Evolutionary conservation across 2,888 invertebrate species (phyloP), one percentile per base, ranked within the genome.

Genomic region (Clostera curtula): DNA sequence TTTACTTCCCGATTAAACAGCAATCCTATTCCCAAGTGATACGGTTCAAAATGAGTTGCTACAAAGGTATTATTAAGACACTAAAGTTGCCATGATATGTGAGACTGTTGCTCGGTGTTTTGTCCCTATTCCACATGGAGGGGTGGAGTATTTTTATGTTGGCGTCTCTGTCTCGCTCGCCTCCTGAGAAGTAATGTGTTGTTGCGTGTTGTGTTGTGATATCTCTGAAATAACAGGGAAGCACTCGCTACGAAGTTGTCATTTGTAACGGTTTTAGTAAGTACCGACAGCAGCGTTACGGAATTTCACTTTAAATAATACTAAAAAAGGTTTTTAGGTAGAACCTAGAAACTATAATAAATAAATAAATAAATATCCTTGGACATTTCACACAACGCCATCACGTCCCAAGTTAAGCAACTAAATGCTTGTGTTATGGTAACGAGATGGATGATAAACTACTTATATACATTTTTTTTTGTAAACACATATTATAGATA

Each of bases 131-230:
- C 25, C 38, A 38, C 65, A 24, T 43, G 36, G 40, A 41, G 37
- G 55, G 56, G 49, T 52, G 59, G 43, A 49, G 49, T 64, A 69
- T 76, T 76, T 77, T 77, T 68, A 56, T 68, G 61, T 50, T 39
- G 56, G 54, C 56, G 44, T 80, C 75, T 53, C 73, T 52, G 59
- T 82, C 70, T 34, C 51, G 45, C 75, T 55, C 59, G 55, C 64
- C 65, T 72, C 66, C 70, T 73, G 67, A 77, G 80, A 73, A 82
- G 77, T 80, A 82, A 82, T 79, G 76, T 80, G 80, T 83, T 83
- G 76, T 83, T 82, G 77, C 72, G 80, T 84, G 84, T 84, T 72
- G 80, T 84, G 84, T 84, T 85, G 83, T 85, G 84, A 85, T 85
- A 84, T 83, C 84, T 83, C 71, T 73, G 71, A 82, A 84, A 84